Conservation (phyloP, 1,140 invertebrate species). For the Pseudoatta argentina region DNA sequence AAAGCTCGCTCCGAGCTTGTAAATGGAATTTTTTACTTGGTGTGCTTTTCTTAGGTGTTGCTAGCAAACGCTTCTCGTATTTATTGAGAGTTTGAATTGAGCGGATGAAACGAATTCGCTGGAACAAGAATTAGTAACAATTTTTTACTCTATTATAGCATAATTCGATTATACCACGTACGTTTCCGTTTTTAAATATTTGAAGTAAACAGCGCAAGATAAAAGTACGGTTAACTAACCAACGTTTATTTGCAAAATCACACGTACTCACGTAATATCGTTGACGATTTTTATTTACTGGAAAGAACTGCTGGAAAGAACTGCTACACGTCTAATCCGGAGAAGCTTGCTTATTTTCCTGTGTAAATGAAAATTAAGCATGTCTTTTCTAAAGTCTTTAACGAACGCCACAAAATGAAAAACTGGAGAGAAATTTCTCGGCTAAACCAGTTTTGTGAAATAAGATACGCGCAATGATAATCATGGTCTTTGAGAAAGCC, state of each 20-base stretch:
- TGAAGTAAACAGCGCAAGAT: background rate
- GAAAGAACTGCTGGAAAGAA: background rate
- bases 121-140: background rate
- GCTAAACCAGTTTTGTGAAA: conserved; percentile 47
- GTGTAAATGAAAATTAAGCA: conserved; percentile 40
- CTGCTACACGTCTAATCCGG: background rate
- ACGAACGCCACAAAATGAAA: conserved; percentile 10
- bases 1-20: conserved; percentile 4
- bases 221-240: background rate
- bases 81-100: background rate
- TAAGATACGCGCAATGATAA: conserved; percentile 49
- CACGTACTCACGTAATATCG: background rate
- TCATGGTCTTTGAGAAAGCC: conserved; percentile 49
- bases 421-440: conserved; percentile 37
- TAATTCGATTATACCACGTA: background rate
- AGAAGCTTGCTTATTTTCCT: conserved; percentile 1
- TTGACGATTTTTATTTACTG: background rate
- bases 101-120: background rate
- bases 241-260: background rate
- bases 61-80: background rate
- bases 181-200: background rate
- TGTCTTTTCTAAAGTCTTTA: conserved; percentile 21
- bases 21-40: conserved; percentile 51
- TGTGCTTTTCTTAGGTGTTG: background rate
- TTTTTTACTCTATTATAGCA: background rate